A percentile compares a stretch with the other conserved stretches of the same genome.
Conservation (phyloP, 2,888 invertebrate species). For the Dynastes maya region DNA sequence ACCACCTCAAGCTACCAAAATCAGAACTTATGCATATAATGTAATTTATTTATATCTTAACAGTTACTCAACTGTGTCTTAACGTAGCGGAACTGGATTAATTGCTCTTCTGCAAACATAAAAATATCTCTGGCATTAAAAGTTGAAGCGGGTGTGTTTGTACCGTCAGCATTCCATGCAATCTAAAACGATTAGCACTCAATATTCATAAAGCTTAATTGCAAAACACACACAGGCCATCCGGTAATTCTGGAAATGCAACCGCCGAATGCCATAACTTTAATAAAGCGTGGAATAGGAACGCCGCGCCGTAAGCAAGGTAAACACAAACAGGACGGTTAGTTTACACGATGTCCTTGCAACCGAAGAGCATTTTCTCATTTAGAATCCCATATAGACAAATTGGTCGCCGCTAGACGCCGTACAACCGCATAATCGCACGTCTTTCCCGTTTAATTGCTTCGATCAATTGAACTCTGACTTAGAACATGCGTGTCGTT, state of each 20-base stretch:
- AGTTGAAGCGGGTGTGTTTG: neutral
- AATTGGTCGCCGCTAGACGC: slow-evolving; percentile 60
- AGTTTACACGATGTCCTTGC: slow-evolving; percentile 56
- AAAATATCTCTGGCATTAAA: no score
- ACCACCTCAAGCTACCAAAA: no score
- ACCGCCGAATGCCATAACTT: slow-evolving; percentile 40
- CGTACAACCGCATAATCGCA: slow-evolving; percentile 60
- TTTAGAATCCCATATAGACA: slow-evolving; percentile 59
- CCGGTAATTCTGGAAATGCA: slow-evolving; percentile 12
- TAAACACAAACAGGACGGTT: slow-evolving; percentile 55
- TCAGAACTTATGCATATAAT: no score
- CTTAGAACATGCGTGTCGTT: slow-evolving; percentile 57
- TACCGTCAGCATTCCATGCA: slow-evolving; percentile 5
- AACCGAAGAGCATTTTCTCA: slow-evolving; percentile 54
- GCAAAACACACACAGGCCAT: slow-evolving; percentile 20
- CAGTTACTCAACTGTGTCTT: no score
- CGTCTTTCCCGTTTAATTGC: slow-evolving; percentile 61
- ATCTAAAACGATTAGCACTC: slow-evolving; percentile 16
- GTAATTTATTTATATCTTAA: no score
- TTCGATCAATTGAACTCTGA: slow-evolving; percentile 61
- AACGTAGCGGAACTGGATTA: no score
- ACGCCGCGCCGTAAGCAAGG: slow-evolving; percentile 35
- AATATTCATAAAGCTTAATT: slow-evolving; percentile 28
- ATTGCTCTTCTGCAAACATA: no score
- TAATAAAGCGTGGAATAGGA: slow-evolving; percentile 46